Evolutionary conservation across 1,140 invertebrate genomes (phyloP).

Genomic region (Drosophila burlai): DNA sequence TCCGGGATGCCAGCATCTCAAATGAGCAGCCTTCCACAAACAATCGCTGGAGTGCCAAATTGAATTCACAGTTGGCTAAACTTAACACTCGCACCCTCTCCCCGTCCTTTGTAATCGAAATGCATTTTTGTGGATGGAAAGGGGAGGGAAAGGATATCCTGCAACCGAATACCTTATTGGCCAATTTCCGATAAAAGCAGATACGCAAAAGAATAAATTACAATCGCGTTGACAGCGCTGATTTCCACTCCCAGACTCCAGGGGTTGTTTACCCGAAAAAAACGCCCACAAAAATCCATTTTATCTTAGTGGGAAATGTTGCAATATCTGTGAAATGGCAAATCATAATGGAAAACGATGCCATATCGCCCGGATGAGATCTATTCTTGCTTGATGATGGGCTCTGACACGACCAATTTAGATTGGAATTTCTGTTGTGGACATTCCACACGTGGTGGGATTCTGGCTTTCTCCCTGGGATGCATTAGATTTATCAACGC

Average conservation of each 20-base stretch:
- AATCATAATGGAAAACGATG: conserved; percentile 41
- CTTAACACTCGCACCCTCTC: conserved; percentile 47
- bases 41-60: conserved; percentile 44
- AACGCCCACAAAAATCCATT: conserved; percentile 61
- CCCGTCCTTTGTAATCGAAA: conserved; percentile 44
- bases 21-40: conserved; percentile 39
- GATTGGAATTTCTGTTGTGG: conserved; percentile 31
- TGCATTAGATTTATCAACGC: conserved; percentile 52
- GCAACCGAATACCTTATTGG: conserved; percentile 58
- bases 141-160: conserved; percentile 66
- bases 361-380: conserved; percentile 43
- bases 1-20: conserved; percentile 39
- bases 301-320: conserved; percentile 33
- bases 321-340: conserved; percentile 42
- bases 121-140: conserved; percentile 48
- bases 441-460: conserved; percentile 19
- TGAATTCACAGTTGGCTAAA: conserved; percentile 66
- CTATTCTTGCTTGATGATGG: conserved; percentile 14
- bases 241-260: conserved; percentile 13
- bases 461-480: conserved; percentile 53
- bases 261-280: conserved; percentile 52
- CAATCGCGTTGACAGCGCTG: conserved; percentile 63
- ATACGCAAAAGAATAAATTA: conserved; percentile 76
- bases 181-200: conserved; percentile 62
- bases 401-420: conserved; percentile 45